Conservation (phyloP, 2,888 invertebrate genomes). For the Xestia rhomboidea region DNA sequence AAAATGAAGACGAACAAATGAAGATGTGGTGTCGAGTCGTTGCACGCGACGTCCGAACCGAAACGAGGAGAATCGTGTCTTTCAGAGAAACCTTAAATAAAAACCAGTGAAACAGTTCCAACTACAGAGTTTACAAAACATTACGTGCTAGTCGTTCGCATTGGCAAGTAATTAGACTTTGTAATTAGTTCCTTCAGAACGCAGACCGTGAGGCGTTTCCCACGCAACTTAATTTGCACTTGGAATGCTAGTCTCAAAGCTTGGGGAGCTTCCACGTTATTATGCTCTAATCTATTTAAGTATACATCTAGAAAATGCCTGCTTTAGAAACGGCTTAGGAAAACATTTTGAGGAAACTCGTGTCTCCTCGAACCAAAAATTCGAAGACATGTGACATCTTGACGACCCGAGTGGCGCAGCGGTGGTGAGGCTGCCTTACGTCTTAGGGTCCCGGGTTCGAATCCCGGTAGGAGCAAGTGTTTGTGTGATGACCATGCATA, state of each 20-base stretch:
- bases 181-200: constrained; percentile 54
- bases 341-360: background rate
- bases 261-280: constrained; percentile 8
- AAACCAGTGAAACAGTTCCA: background rate
- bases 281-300: constrained; percentile 21
- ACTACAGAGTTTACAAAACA: constrained; percentile 3
- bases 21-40: too few relatives aligned
- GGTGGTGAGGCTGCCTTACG: too few relatives aligned
- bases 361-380: background rate
- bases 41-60: background rate
- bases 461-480: too few relatives aligned
- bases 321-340: background rate
- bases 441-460: too few relatives aligned
- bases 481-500: too few relatives aligned
- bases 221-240: constrained; percentile 57
- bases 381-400: background rate
- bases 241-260: constrained; percentile 39
- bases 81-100: background rate
- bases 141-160: constrained; percentile 21
- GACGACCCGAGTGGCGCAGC: too few relatives aligned
- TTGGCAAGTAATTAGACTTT: constrained; percentile 56
- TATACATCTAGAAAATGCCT: background rate
- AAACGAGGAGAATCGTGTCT: background rate
- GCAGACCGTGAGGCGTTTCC: constrained; percentile 20
- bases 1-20: too few relatives aligned